Evolutionary conservation across 2,797 vertebrate genomes (phyloP).

Genomic region (Thripadectes ignobilis): DNA sequence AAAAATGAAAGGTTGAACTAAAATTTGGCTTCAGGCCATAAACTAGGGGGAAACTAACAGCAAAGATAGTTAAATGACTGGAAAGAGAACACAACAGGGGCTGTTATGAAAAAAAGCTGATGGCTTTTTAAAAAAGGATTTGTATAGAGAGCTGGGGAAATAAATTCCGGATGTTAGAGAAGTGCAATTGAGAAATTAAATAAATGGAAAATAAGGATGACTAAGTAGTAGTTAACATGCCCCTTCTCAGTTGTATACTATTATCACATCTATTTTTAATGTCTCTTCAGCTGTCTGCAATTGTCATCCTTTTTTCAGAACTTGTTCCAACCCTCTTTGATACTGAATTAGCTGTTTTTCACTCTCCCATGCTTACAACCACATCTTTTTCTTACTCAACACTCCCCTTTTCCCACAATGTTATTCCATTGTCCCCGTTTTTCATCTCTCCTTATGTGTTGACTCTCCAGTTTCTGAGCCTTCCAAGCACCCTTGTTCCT

Average conservation of each 20-base stretch:
- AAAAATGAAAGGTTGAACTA: slow-evolving; percentile 52
- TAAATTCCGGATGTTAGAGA: slow-evolving; percentile 42
- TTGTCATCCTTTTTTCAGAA: slow-evolving; percentile 55
- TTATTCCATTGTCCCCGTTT: slow-evolving; percentile 60
- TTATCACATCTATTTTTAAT: slow-evolving; percentile 69
- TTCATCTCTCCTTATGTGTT: slow-evolving; percentile 58
- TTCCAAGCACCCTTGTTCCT: slow-evolving; percentile 52
- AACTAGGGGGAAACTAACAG: slow-evolving; percentile 47
- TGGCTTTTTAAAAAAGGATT: slow-evolving; percentile 47
- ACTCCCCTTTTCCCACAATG: slow-evolving; percentile 39
- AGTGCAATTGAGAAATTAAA: slow-evolving; percentile 66
- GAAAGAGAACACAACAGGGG: slow-evolving; percentile 57
- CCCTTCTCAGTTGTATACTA: slow-evolving; percentile 66
- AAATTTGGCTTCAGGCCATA: slow-evolving; percentile 54
- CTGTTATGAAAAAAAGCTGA: slow-evolving; percentile 16
- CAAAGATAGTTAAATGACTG: slow-evolving; percentile 53
- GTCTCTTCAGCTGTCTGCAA: slow-evolving; percentile 56
- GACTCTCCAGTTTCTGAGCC: slow-evolving; percentile 64
- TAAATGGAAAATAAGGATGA: slow-evolving; percentile 69
- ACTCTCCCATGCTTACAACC: slow-evolving; percentile 42
- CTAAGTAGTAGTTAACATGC: slow-evolving; percentile 70
- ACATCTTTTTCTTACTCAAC: slow-evolving; percentile 62
- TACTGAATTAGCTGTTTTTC: slow-evolving; percentile 57
- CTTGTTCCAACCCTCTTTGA: slow-evolving; percentile 54
- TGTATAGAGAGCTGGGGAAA: slow-evolving; percentile 56